Base-by-base conservation (phyloP, 1,140 invertebrate species). In the Pectinophora gossypiella region DNA sequence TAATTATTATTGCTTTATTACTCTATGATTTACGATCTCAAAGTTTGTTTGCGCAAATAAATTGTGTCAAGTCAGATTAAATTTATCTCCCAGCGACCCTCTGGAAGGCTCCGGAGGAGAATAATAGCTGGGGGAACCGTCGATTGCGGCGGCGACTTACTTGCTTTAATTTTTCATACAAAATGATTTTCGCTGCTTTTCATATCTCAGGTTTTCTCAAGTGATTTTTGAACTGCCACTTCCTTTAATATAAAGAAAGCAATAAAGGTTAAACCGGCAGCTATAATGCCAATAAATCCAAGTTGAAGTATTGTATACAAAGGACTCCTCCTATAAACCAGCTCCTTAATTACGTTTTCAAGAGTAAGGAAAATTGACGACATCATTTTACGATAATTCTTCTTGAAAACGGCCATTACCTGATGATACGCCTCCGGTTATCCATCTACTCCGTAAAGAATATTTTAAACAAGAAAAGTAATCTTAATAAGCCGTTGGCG, bases 371-470 rank as follows among this genome's bases (percentile, higher is more conserved):
- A 54, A 59, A 67, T 61, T 63, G 61, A 66, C 57, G 61, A 64
- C 58, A 60, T 72, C 54, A 64, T 70, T 73, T 75, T 65, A 70
- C 66, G 70, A 78, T 74, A 74, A 76, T 72, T 69, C 53, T 52
- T 55, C 46, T 60, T 59, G 59, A 71, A 66, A 74, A 61, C 64
- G 53, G 43, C 54, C 49, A 69, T 73, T 67, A 74, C 64, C 54
- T 59, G 67, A 66, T 56, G 51, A 67, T 70, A 64, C 63, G 61
- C 63, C 62, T 59, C 55, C 32, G 58, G 59, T 56, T 55, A 48
- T 50, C 40, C 53, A 49, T 59, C 48, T 58, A 40, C 46, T 12
- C 32, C 38, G 50, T 68, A 56, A 65, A 65, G 51, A 67, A 69
- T 66, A 68, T 64, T 67, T 67, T 62, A 61, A 59, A 61, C 56